These are phyloP conservation scores for Premnoplex brunnescens DNA, from an alignment of 2,797 vertebrate species.

Conservation along the genomic window DNA sequence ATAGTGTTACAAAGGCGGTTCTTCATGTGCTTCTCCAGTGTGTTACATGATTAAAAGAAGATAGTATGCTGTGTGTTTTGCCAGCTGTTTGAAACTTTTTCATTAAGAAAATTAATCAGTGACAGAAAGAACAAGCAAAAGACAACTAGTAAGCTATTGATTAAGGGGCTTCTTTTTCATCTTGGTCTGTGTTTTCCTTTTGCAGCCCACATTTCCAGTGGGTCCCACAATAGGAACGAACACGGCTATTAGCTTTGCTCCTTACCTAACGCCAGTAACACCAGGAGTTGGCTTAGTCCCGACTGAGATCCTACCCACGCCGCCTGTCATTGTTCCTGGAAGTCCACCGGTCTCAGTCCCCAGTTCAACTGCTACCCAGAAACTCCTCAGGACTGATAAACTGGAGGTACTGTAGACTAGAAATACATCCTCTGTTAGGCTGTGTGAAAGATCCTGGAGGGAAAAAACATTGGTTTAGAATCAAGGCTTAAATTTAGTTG, in stretches of 20 bases:
- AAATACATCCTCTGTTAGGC: neutral
- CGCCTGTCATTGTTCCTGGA: conserved; percentile 88
- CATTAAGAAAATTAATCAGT: neutral
- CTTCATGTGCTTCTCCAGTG: neutral
- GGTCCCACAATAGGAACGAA: conserved; percentile 91
- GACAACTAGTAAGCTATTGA: neutral
- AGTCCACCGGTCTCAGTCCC: conserved; percentile 89
- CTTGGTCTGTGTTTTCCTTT: conserved; percentile 68
- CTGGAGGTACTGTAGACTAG: conserved; percentile 87
- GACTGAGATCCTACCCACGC: conserved; percentile 91
- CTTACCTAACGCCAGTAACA: conserved; percentile 91
- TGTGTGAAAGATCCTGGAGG: neutral
- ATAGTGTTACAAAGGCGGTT: neutral
- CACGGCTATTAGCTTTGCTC: conserved; percentile 91
- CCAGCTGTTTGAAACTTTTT: conserved; percentile 14
- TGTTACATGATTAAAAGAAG: neutral
- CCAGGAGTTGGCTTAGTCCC: conserved; percentile 94
- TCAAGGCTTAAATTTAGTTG: neutral
- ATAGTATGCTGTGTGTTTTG: neutral
- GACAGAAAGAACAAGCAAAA: neutral
- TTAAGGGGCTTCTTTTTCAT: conserved; percentile 20
- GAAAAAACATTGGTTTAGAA: neutral
- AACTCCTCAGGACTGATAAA: conserved; percentile 97
- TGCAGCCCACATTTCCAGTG: conserved; percentile 86
- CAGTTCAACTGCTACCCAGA: conserved; percentile 91